These are phyloP conservation scores for Drosophila formosana DNA, from an alignment of 2,888 invertebrate species.

Conservation along the genomic window DNA sequence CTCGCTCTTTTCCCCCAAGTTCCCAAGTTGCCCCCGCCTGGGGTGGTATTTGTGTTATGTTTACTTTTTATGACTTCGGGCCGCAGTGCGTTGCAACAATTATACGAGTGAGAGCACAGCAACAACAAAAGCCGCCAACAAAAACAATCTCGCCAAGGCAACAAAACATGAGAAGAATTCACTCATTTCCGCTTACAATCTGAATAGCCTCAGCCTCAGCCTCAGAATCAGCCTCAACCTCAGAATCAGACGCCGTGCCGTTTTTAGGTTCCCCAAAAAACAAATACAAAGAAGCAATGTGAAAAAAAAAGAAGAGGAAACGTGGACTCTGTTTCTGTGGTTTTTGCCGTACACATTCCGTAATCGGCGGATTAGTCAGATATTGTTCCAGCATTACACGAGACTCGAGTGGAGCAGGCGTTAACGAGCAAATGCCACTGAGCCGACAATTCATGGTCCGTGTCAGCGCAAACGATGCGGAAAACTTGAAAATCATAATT, in stretches of 20 bases:
- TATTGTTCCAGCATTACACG: constrained; percentile 21
- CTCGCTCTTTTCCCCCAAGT: constrained; percentile 44
- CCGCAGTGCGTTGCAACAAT: constrained; percentile 80
- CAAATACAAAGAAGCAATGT: constrained; percentile 7
- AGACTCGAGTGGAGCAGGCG: constrained; percentile 31
- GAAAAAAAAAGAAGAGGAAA: neutral
- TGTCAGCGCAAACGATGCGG: constrained; percentile 53
- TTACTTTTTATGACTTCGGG: constrained; percentile 76
- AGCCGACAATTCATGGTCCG: constrained; percentile 50
- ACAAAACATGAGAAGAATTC: constrained; percentile 69
- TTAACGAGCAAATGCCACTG: constrained; percentile 58
- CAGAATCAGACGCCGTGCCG: constrained; percentile 28
- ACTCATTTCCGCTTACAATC: constrained; percentile 75
- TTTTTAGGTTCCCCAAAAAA: constrained; percentile 26
- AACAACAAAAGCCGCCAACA: constrained; percentile 28
- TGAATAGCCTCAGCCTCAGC: constrained; percentile 36
- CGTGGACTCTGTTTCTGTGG: constrained; percentile 47
- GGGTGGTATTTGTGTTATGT: constrained; percentile 54
- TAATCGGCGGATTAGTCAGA: constrained; percentile 71
- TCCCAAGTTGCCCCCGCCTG: neutral
- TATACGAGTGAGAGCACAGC: constrained; percentile 66
- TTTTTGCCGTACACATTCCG: constrained; percentile 57
- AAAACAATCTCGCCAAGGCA: constrained; percentile 50
- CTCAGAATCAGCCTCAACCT: neutral
- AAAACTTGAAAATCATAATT: constrained; percentile 61